A percentile compares a stretch with the other conserved stretches of the same genome.
Conservation (phyloP, 2,888 invertebrate species). For the Cetonia aurata region DNA sequence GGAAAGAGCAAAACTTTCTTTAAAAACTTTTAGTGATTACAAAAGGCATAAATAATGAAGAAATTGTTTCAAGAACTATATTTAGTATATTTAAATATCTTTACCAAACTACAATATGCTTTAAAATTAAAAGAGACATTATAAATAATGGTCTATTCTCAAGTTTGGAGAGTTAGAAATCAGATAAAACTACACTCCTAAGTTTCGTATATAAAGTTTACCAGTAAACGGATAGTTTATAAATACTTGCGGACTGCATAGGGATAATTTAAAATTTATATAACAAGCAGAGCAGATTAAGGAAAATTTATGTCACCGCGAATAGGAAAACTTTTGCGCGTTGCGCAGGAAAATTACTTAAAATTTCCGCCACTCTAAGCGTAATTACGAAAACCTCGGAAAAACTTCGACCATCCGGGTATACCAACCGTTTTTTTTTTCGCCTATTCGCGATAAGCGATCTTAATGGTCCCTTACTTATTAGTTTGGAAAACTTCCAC, state of each 20-base stretch:
- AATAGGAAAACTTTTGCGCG: constrained; percentile 20
- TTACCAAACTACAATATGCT: too few species aligned
- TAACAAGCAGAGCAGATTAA: constrained; percentile 12
- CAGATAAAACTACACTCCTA: too few species aligned
- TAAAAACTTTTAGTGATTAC: too few species aligned
- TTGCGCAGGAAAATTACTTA: constrained; percentile 22
- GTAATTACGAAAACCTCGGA: constrained; percentile 27
- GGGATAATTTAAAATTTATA: constrained; percentile 6
- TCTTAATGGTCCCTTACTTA: constrained; percentile 31
- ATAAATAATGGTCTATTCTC: too few species aligned
- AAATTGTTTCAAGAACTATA: too few species aligned
- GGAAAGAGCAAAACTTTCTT: too few species aligned
- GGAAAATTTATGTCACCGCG: constrained; percentile 14
- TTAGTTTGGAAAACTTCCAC: constrained; percentile 27
- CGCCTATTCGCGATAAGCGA: constrained; percentile 17
- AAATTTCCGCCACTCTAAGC: constrained; percentile 23
- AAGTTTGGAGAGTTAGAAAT: too few species aligned
- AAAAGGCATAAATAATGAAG: too few species aligned
- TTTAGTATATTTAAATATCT: too few species aligned
- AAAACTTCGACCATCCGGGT: background rate
- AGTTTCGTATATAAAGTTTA: too few species aligned
- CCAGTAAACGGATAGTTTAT: too few species aligned
- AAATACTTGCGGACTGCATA: background rate
- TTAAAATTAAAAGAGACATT: too few species aligned
- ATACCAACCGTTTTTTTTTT: constrained; percentile 13